phyloP scores from a whole-genome alignment of 2,113 vertebrate species.

The Apteryx owenii region DNA sequence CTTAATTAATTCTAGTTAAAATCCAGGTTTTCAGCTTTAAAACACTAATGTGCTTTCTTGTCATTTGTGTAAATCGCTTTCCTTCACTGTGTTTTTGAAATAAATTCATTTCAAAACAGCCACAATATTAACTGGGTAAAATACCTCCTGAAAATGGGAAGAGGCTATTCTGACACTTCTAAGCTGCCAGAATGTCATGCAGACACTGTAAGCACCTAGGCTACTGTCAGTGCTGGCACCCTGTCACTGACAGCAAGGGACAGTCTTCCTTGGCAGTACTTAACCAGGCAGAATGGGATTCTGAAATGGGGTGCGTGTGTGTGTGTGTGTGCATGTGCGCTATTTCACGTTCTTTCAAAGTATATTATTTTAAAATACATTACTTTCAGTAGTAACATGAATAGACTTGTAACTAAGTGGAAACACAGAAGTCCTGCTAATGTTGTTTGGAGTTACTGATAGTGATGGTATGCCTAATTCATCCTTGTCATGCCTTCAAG shows the following conservation, averaged over 20 bases:
- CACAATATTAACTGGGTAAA: not conserved
- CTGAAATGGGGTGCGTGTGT: not conserved
- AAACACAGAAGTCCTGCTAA: not conserved
- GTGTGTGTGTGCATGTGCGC: not conserved
- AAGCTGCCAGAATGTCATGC: not conserved
- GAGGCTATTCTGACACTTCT: not conserved
- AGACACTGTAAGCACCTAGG: not conserved
- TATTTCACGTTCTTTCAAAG: not conserved
- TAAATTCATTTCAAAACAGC: not conserved
- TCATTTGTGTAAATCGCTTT: not conserved
- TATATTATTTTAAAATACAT: not conserved
- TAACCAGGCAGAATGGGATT: not conserved
- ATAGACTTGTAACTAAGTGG: not conserved
- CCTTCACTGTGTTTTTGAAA: not conserved
- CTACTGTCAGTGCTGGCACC: not conserved
- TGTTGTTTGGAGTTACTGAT: not conserved
- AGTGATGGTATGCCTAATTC: not conserved
- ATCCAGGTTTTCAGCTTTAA: not conserved
- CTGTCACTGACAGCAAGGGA: not conserved
- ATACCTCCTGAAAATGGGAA: not conserved
- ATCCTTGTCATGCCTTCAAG: not conserved
- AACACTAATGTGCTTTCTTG: not conserved
- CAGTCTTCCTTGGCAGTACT: not conserved
- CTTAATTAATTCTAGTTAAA: not conserved
- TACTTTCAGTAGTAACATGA: not conserved